Conservation (phyloP, 1,140 invertebrate genomes). For the Drosophila tsacasi region DNA sequence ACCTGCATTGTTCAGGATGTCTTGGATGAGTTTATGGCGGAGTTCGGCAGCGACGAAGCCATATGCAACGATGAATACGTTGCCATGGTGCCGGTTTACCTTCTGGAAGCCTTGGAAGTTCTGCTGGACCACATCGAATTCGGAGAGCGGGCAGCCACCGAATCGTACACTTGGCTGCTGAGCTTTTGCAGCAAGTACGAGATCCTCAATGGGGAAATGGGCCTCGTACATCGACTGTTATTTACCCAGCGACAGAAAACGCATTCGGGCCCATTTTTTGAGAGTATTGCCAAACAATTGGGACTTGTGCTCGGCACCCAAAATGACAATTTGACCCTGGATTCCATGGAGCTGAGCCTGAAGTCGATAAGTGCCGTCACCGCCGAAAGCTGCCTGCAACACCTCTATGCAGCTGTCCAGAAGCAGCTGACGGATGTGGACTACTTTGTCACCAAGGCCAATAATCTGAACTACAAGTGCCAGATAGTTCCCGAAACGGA, state of each 20-base stretch:
- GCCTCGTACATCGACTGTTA: slow-evolving; percentile 69
- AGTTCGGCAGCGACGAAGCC: slow-evolving; percentile 40
- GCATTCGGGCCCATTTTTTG: slow-evolving; percentile 74
- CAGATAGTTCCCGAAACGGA: slow-evolving; percentile 73
- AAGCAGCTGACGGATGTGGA: slow-evolving; percentile 80
- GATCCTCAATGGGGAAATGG: slow-evolving; percentile 54
- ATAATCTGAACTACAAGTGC: slow-evolving; percentile 72
- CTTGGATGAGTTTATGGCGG: slow-evolving; percentile 67
- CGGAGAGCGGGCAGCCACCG: slow-evolving; percentile 52
- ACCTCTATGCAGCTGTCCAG: slow-evolving; percentile 65
- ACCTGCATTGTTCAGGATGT: slow-evolving; percentile 62
- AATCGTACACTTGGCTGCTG: slow-evolving; percentile 74
- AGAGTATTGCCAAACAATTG: slow-evolving; percentile 66
- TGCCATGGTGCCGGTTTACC: slow-evolving; percentile 42
- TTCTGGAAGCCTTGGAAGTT: slow-evolving; percentile 70
- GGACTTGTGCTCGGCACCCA: slow-evolving; percentile 54
- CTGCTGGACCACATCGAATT: slow-evolving; percentile 70
- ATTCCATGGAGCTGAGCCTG: slow-evolving; percentile 37
- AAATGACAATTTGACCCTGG: slow-evolving; percentile 40
- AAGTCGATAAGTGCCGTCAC: slow-evolving; percentile 64
- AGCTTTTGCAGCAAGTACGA: slow-evolving; percentile 72
- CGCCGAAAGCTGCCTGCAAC: slow-evolving; percentile 63
- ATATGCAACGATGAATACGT: slow-evolving; percentile 48
- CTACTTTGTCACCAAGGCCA: slow-evolving; percentile 77
- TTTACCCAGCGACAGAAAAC: slow-evolving; percentile 79